phyloP scores from a whole-genome alignment of 2,113 vertebrate genomes.

The Halichoeres trimaculatus region DNA sequence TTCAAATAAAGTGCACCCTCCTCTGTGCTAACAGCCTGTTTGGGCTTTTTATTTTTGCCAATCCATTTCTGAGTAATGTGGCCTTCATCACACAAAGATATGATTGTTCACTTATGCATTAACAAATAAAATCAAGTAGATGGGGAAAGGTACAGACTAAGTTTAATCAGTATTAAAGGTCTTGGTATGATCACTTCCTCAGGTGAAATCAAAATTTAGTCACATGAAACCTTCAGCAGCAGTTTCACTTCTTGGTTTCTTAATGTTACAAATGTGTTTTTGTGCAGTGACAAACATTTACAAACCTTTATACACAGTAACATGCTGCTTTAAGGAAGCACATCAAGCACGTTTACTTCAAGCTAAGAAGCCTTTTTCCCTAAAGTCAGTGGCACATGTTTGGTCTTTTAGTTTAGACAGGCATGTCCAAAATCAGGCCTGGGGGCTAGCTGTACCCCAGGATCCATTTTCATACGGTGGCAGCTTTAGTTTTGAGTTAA shows the following conservation, averaged over 20 bases:
- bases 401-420: too few species aligned
- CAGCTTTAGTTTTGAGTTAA: too few species aligned
- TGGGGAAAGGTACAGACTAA: neutral
- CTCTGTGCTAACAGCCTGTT: conserved; percentile 24
- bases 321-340: too few species aligned
- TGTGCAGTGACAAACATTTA: neutral
- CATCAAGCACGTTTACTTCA: too few species aligned
- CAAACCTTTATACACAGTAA: neutral
- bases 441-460: too few species aligned
- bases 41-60: neutral
- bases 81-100: too few species aligned
- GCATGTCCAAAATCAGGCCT: too few species aligned
- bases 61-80: neutral
- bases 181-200: neutral
- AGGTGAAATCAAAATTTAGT: neutral
- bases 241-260: neutral
- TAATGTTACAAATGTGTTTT: neutral
- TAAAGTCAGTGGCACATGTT: too few species aligned
- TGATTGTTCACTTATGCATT: neutral
- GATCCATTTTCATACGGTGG: too few species aligned
- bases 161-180: neutral
- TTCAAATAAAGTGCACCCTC: conserved; percentile 62
- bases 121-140: neutral
- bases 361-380: too few species aligned
- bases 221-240: neutral